Conservation (phyloP, 2,797 vertebrate species). For the Periophthalmus magnuspinnatus region DNA sequence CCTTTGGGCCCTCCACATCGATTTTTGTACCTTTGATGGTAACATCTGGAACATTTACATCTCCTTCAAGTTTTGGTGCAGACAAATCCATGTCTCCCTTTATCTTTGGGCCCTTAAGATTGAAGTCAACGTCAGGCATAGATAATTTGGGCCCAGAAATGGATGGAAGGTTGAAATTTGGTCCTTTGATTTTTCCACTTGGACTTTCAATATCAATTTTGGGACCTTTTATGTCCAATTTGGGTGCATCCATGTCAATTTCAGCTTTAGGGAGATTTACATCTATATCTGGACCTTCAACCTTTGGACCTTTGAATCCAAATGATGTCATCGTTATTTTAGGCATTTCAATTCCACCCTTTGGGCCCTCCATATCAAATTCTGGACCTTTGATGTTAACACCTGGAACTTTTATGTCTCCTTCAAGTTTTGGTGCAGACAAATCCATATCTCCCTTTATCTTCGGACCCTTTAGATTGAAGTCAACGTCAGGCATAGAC, state of each 20-base stretch:
- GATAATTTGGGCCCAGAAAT: no score
- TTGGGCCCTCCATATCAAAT: background rate
- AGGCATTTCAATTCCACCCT: background rate
- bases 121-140: no score
- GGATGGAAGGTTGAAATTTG: no score
- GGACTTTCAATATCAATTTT: no score
- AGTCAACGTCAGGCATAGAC: background rate
- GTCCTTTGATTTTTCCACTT: no score
- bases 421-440: background rate
- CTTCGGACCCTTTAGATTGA: background rate
- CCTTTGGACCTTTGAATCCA: background rate
- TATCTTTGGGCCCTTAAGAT: no score
- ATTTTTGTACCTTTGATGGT: no score
- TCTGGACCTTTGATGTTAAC: background rate
- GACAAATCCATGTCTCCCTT: no score
- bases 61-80: no score
- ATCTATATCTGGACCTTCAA: constrained; percentile 11
- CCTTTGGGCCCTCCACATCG: background rate
- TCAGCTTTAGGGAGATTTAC: background rate
- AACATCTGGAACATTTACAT: no score
- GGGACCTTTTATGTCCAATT: constrained; percentile 1
- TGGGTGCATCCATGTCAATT: constrained; percentile 28
- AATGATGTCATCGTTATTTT: background rate
- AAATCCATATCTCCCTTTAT: background rate
- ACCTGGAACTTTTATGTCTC: background rate